Evolutionary conservation across 2,797 vertebrate species (phyloP), one percentile per base, ranked within the genome.

Genomic region (Mormyrus hasselquistii): DNA sequence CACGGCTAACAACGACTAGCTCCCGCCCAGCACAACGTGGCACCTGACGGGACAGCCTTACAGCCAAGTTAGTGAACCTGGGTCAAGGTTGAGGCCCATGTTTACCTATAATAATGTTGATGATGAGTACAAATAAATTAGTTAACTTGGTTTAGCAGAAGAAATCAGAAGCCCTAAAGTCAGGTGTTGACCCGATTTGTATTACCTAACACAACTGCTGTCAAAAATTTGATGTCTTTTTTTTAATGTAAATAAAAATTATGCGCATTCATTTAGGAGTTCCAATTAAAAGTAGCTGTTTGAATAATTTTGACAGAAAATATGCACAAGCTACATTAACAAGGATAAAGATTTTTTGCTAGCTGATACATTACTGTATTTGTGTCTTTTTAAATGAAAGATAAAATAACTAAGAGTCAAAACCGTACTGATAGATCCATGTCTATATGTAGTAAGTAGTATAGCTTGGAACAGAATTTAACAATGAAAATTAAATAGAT

Each of bases 1-100:
- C 95, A 96, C 93, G 92, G 93, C 91, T 94, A 95, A 96, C 96
- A 96, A 25, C n/a, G 2, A 14, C 10, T 12, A 83, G 89, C 90
- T 90, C 89, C 89, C 90, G 47, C 92, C 93, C 93, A 93, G 93
- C 93, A 91, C 93, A 94, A 94, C 94, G 92, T 94, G 95, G 95
- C 94, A 94, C 93, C 94, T 95, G 94, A 96, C 94, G 95, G 94
- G 91, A 88, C 91, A 29, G 22, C 62, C 84, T 90, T 89, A 85
- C 88, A 83, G 84, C 89, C 65, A 73, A 90, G 52, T 83, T 38
- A 84, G 22, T 44, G 29, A 86, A 88, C 73, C 53, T 3, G n/a
- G 79, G 50, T 83, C 73, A 82, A 34, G 73, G 49, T 38, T 41
- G 52, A 38, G 34, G 14, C 88, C 25, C 29, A 7, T 41, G 50